A percentile compares a stretch with the other conserved stretches of the same genome.
Conservation (phyloP, 2,888 invertebrate genomes). For the Drosophila vallismaia region DNA sequence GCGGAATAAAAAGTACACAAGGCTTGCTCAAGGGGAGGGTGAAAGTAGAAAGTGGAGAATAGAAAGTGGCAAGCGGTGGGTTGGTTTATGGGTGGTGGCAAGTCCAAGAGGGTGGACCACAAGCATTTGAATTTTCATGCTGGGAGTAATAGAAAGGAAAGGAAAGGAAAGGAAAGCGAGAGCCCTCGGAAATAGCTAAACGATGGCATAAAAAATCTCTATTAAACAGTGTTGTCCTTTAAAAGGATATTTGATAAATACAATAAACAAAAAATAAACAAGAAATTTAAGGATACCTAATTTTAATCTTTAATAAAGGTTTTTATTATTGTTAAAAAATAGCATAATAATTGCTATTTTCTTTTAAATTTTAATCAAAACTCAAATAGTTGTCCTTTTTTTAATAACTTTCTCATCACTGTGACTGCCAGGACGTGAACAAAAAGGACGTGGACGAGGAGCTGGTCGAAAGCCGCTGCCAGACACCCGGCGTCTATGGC, state of each 20-base stretch:
- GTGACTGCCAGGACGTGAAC: neutral
- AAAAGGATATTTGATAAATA: too few species aligned
- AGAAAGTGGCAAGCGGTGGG: neutral
- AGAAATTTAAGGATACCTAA: too few species aligned
- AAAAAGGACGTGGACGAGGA: constrained; percentile 3
- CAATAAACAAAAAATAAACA: too few species aligned
- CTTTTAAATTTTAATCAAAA: neutral
- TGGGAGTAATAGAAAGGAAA: too few species aligned
- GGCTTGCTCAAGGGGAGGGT: neutral
- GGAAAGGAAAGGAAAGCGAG: constrained; percentile 12
- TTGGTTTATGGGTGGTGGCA: neutral
- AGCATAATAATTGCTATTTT: too few species aligned
- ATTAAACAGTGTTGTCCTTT: constrained; percentile 25
- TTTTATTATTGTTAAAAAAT: too few species aligned
- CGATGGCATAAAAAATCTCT: constrained; percentile 60
- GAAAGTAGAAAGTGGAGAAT: neutral
- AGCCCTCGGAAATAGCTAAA: constrained; percentile 55
- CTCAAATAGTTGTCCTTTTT: neutral
- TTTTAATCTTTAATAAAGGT: too few species aligned
- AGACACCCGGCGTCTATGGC: constrained; percentile 39
- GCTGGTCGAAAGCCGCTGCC: constrained; percentile 31
- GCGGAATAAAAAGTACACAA: constrained; percentile 32
- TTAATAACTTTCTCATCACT: constrained; percentile 19
- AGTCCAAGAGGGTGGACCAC: constrained; percentile 5
- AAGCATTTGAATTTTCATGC: constrained; percentile 44